These are phyloP conservation scores for Ylistrum balloti DNA, from an alignment of 1,140 invertebrate species.

Conservation along the genomic window DNA sequence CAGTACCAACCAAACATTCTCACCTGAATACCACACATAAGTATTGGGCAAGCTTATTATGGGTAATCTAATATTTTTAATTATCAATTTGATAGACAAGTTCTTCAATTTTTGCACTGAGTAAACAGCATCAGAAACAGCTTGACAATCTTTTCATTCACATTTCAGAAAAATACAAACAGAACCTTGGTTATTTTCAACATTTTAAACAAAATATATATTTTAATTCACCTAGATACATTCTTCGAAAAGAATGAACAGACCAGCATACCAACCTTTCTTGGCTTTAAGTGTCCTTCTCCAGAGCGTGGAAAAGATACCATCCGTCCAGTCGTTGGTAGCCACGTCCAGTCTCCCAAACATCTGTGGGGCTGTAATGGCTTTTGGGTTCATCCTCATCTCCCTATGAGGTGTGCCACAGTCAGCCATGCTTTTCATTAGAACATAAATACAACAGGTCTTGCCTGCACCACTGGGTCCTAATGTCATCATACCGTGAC, in stretches of 20 bases:
- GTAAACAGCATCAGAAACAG: no score
- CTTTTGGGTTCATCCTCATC: constrained; percentile 99
- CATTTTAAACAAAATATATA: no score
- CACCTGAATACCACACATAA: constrained; percentile 71
- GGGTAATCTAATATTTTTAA: no score
- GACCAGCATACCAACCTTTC: constrained; percentile 84
- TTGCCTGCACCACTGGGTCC: constrained; percentile 93
- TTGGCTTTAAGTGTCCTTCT: constrained; percentile 95
- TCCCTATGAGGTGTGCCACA: constrained; percentile 85
- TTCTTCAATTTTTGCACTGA: no score
- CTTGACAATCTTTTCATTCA: no score
- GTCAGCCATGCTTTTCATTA: constrained; percentile 89
- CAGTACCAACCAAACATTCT: constrained; percentile 83
- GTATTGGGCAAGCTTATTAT: no score
- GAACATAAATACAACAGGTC: constrained; percentile 94
- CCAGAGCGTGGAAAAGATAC: constrained; percentile 98
- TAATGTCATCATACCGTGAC: constrained; percentile 98
- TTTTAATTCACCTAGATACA: no score
- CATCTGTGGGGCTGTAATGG: constrained; percentile 98
- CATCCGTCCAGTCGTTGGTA: constrained; percentile 99
- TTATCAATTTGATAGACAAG: no score
- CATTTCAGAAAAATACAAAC: no score
- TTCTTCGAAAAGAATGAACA: no score
- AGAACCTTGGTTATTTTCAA: no score
- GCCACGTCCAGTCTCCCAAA: constrained; percentile 97